Evolutionary conservation across 2,113 vertebrate genomes (phyloP).

Genomic region (Synodontis membranacea): DNA sequence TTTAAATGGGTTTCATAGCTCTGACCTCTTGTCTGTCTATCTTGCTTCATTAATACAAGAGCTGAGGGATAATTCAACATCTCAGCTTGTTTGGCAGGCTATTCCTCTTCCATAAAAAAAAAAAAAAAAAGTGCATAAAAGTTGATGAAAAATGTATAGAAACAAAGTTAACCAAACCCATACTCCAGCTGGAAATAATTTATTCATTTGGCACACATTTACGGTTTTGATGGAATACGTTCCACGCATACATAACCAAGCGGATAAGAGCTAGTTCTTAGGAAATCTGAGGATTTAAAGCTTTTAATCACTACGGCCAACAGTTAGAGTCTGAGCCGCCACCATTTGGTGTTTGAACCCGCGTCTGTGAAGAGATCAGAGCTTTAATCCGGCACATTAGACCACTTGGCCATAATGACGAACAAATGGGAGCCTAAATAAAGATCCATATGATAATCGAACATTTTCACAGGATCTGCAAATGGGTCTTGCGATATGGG

Average conservation of each 20-base stretch:
- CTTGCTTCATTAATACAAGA: background rate
- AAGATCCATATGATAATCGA: background rate
- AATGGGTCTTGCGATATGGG: background rate
- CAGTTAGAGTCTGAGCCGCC: background rate
- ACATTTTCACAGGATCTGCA: background rate
- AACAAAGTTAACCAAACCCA: background rate
- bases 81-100: background rate
- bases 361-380: background rate
- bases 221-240: background rate
- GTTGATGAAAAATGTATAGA: background rate
- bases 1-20: background rate
- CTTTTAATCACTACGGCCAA: background rate
- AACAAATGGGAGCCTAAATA: background rate
- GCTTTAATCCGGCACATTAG: background rate
- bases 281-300: background rate
- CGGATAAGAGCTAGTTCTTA: background rate
- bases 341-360: constrained; percentile 14
- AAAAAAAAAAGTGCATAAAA: background rate
- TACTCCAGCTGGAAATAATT: background rate
- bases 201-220: background rate
- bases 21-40: background rate
- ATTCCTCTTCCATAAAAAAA: background rate
- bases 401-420: background rate
- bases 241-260: background rate
- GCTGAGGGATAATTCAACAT: background rate